Evolutionary conservation across 2,797 vertebrate species (phyloP).

Genomic region (Myripristis murdjan): DNA sequence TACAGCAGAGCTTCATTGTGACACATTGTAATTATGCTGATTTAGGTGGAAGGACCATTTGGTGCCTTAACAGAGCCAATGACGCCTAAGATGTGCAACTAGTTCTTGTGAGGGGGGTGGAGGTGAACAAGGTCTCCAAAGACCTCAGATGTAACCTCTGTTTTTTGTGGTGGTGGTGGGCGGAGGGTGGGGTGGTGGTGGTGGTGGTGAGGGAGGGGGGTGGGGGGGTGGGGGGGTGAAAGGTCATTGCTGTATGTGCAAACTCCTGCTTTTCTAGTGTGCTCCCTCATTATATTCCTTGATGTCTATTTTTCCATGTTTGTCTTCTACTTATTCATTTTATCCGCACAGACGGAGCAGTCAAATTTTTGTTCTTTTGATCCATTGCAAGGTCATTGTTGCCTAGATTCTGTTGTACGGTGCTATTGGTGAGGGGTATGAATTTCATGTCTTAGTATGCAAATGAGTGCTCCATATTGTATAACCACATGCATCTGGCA

Average conservation of each 20-base stretch:
- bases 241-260: conserved; percentile 44
- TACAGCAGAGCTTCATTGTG: conserved; percentile 17
- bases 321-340: conserved; percentile 48
- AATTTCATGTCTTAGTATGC: conserved; percentile 78
- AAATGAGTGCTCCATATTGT: conserved; percentile 81
- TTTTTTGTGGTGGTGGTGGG: no score
- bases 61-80: not conserved
- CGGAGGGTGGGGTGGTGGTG: no score
- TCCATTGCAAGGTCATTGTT: conserved; percentile 72
- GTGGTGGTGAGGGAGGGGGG: no score
- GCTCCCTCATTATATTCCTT: conserved; percentile 37
- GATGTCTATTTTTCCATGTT: conserved; percentile 4
- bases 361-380: conserved; percentile 66
- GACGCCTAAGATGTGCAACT: conserved; percentile 1
- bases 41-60: conserved; percentile 3
- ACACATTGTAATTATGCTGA: conserved; percentile 10
- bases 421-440: conserved; percentile 49
- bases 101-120: not conserved
- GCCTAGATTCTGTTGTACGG: conserved; percentile 50
- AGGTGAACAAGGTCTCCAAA: conserved; percentile 8
- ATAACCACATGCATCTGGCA: conserved; percentile 78
- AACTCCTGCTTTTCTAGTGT: conserved; percentile 26
- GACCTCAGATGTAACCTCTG: conserved; percentile 20
- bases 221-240: conserved; percentile 34
- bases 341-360: conserved; percentile 48